phyloP scores from a whole-genome alignment of 2,113 vertebrate species.

The Psammodynastes pulverulentus region DNA sequence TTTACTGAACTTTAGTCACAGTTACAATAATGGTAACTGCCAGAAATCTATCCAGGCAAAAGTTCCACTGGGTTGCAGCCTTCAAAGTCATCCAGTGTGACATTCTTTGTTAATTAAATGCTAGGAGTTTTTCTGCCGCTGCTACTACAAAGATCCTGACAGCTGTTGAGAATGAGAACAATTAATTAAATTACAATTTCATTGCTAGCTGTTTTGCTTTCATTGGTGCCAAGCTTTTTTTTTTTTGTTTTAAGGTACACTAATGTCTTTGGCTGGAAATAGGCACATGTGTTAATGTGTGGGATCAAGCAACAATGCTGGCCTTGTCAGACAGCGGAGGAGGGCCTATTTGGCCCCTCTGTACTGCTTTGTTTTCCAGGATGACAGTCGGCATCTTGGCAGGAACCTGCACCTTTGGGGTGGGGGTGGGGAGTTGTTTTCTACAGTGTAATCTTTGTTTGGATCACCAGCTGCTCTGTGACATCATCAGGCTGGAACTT shows the following conservation, averaged over 20 bases:
- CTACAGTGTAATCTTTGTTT: not conserved
- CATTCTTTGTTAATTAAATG: not conserved
- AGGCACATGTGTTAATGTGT: not conserved
- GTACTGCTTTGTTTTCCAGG: not conserved
- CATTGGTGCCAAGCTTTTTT: not conserved
- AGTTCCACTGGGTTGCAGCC: not conserved
- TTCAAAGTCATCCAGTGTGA: not conserved
- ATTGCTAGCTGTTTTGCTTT: not conserved
- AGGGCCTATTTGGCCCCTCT: not conserved
- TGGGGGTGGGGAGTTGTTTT: not conserved
- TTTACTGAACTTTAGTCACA: not conserved
- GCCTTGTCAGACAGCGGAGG: not conserved
- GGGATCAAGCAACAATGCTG: not conserved
- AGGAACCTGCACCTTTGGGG: not conserved
- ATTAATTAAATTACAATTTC: not conserved
- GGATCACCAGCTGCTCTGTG: constrained; percentile 2
- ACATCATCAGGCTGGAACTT: constrained; percentile 21
- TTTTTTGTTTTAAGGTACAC: not conserved
- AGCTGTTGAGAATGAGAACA: not conserved
- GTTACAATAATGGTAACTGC: not conserved
- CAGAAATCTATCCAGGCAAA: not conserved
- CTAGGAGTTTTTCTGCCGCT: not conserved
- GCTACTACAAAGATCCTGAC: not conserved
- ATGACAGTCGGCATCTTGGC: not conserved
- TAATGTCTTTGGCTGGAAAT: not conserved